Conservation (phyloP, 2,113 vertebrate genomes). For the Labeo catla region DNA sequence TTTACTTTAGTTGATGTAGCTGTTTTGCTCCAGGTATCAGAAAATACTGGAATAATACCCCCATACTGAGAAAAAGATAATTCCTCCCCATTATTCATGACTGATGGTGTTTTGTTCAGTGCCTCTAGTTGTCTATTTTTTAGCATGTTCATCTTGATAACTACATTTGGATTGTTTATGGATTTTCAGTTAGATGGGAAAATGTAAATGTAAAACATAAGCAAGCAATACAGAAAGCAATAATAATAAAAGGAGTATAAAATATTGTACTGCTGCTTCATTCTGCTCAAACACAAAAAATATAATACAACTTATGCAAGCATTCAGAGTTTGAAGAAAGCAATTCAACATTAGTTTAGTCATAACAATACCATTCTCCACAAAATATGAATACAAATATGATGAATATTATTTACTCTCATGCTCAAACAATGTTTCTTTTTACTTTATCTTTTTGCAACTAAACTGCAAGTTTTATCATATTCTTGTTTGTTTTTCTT, state of each 20-base stretch:
- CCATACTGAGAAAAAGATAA: not conserved
- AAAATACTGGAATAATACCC: not conserved
- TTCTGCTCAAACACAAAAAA: not conserved
- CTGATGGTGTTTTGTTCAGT: not conserved
- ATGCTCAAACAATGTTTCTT: not conserved
- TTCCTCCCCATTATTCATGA: constrained; percentile 11
- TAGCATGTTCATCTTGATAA: not conserved
- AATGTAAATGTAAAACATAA: constrained; percentile 5
- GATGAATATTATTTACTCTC: not conserved
- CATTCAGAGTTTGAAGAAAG: not conserved
- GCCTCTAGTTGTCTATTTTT: not conserved
- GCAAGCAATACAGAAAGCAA: not conserved
- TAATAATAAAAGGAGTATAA: not conserved
- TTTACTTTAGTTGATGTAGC: not conserved
- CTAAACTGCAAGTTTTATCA: not conserved
- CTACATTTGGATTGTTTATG: not conserved
- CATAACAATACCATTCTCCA: not conserved
- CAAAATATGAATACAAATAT: not conserved
- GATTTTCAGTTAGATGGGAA: not conserved
- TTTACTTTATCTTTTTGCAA: not conserved
- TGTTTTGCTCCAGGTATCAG: not conserved
- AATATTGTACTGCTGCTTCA: not conserved
- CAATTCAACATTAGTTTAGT: not conserved
- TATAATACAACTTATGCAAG: not conserved
- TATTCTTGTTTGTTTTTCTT: not conserved